These are phyloP conservation scores for Paratilapia polleni DNA, from an alignment of 2,113 vertebrate genomes.

Conservation along the genomic window DNA sequence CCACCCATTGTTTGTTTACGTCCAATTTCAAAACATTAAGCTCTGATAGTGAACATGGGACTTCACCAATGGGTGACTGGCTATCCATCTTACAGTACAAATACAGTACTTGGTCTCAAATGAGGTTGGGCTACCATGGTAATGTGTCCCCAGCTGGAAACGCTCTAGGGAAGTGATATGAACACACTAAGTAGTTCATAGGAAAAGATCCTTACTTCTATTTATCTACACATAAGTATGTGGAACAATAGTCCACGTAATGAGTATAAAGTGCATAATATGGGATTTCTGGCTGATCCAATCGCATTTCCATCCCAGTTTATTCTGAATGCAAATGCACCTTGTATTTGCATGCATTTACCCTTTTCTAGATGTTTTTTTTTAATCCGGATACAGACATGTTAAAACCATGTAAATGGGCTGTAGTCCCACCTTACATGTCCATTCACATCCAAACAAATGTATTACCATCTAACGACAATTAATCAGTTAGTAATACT, in stretches of 20 bases:
- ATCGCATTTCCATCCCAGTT: no score
- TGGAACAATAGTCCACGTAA: background rate
- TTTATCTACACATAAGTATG: background rate
- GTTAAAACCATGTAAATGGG: no score
- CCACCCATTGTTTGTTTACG: background rate
- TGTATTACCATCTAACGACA: background rate
- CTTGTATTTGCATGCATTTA: no score
- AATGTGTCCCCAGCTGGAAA: background rate
- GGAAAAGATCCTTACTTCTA: no score
- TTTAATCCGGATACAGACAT: no score
- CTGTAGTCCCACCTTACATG: no score
- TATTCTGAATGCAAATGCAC: no score
- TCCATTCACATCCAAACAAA: background rate
- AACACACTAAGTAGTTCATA: background rate
- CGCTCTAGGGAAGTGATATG: no score
- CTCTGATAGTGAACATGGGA: background rate
- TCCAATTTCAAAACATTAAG: background rate
- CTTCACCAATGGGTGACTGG: background rate
- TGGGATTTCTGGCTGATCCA: background rate
- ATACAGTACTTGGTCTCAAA: background rate
- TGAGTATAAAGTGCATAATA: no score
- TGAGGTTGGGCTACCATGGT: background rate
- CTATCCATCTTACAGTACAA: background rate
- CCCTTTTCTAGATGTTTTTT: no score
- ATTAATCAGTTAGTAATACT: background rate